Evolutionary conservation across 2,113 vertebrate genomes (phyloP).

Genomic region (Nicator chloris): DNA sequence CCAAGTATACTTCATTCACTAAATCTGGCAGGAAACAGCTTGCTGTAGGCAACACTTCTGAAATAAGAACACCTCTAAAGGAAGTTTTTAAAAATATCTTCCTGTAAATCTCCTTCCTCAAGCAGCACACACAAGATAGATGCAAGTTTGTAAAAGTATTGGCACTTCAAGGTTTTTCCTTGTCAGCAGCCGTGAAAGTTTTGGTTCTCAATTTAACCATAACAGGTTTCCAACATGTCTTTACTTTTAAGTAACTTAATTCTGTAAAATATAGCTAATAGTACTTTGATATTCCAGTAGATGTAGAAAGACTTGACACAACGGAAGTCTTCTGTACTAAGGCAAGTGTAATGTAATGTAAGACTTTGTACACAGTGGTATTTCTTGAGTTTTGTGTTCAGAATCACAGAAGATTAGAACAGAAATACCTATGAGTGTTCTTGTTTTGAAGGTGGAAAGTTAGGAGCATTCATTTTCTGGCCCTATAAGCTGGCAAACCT

Average conservation of each 20-base stretch:
- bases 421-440: neutral
- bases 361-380: fast-evolving
- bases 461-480: neutral
- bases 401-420: neutral
- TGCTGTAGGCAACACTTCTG: neutral
- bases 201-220: neutral
- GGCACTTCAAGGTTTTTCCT: neutral
- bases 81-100: conserved; percentile 1
- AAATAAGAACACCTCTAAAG: neutral
- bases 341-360: neutral
- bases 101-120: neutral
- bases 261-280: neutral
- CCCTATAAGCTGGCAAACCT: neutral
- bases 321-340: neutral
- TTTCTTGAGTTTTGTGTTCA: neutral
- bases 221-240: neutral
- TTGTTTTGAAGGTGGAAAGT: neutral
- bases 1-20: neutral
- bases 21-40: neutral
- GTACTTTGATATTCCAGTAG: neutral
- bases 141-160: neutral
- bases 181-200: neutral
- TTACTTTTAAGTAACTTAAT: neutral
- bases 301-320: neutral
- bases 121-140: neutral